Base-by-base conservation (phyloP, 2,113 vertebrate species). In the Tragelaphus imberbis region DNA sequence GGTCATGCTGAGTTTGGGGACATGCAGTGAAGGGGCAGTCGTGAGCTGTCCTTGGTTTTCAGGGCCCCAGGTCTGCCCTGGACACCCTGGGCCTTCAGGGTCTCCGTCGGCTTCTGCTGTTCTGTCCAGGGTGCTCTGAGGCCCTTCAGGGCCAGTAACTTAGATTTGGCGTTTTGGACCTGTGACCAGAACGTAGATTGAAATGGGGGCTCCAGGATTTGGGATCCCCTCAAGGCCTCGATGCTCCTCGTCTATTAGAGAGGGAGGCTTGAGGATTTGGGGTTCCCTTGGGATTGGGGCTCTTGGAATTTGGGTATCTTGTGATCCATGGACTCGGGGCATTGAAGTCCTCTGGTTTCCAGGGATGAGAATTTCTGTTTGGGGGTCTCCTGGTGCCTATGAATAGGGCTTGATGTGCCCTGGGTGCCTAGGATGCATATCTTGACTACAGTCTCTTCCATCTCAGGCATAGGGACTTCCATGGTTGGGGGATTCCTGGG, bases 11-110 rank as follows among this genome's bases (percentile, higher is more conserved):
- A 97, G 94, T 91, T 93, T 81, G 59, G 97, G 97, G 94, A 81
- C 98, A 98, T 98, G 98, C 98, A 98, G 97, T 98, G 96, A 97
- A 94, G 97, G 97, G 98, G 97, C 96, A 97, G 97, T 98, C 59
- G 88, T 97, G 97, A 98, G 98, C 96, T 98, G 97, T 97, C 89
- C 95, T 97, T 95, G 94, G 84, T 97, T 94, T 88, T 97, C 56
- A 86, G 96, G 91, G 84, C 95, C 97, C 93, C 93, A 95, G 95
- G 88, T 96, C 91, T 44, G 51, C 85, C 91, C 92, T 95, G 85
- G 97, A 97, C 94, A 86, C 75, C 59, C 5, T 84, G 68, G 97
- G 94, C 88, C 95, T 93, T 96, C 89, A 96, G 95, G 90, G 88
- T 96, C 94, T 97, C 92, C 94, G 90, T 91, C 65, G 53, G 84